phyloP scores from a whole-genome alignment of 2,113 vertebrate genomes.

The Hippocampus mohnikei region DNA sequence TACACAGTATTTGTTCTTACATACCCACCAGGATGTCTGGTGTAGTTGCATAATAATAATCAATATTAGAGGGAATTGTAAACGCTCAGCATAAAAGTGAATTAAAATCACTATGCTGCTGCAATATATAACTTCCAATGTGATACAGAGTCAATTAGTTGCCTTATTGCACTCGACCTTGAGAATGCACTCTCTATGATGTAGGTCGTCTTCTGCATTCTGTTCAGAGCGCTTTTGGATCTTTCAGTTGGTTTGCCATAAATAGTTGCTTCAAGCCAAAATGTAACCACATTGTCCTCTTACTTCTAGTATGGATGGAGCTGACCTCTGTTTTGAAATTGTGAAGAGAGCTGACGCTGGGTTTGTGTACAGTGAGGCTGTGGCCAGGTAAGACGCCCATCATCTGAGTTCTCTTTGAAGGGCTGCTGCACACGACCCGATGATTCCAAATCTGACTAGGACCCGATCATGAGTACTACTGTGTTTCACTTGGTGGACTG shows the following conservation, averaged over 20 bases:
- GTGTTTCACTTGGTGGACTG: no score
- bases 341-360: constrained; percentile 92
- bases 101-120: background rate
- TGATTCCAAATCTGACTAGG: no score
- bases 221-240: background rate
- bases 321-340: constrained; percentile 91
- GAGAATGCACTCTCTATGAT: background rate
- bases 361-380: constrained; percentile 95
- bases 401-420: background rate
- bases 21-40: background rate
- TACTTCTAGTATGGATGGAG: constrained; percentile 86
- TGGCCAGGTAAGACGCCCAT: constrained; percentile 80
- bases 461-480: no score
- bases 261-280: background rate
- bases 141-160: background rate
- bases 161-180: background rate
- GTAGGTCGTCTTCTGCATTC: background rate
- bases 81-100: background rate
- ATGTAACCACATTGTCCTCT: background rate
- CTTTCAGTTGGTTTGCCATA: background rate
- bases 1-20: background rate
- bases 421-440: no score
- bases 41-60: background rate
- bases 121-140: background rate
- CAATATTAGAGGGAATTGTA: background rate